These are phyloP conservation scores for Drosophila grimshawi DNA, from an alignment of 1,140 invertebrate genomes.

Conservation along the genomic window DNA sequence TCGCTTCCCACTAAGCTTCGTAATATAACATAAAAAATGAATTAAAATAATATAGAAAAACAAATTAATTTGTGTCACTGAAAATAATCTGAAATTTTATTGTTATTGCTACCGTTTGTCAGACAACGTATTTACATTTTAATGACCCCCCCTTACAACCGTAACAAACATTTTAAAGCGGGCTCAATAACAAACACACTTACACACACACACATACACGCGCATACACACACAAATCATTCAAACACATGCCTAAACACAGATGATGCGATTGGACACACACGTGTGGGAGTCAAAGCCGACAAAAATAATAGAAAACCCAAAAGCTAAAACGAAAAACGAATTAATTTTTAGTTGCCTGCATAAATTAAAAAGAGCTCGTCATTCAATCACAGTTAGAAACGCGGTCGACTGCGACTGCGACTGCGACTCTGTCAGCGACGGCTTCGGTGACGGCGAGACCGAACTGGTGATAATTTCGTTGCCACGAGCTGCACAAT, in stretches of 20 bases:
- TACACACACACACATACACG: conserved; percentile 2
- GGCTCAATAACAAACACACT: conserved; percentile 15
- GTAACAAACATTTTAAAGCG: conserved; percentile 60
- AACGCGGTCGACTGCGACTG: conserved; percentile 25
- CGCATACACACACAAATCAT: neutral
- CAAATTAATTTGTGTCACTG: conserved; percentile 58
- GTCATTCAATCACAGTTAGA: conserved; percentile 63
- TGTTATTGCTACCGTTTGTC: conserved; percentile 53
- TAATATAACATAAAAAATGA: conserved; percentile 29
- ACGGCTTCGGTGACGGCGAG: conserved; percentile 6
- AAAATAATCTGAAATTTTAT: conserved; percentile 70
- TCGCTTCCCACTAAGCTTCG: conserved; percentile 1
- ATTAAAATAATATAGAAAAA: conserved; percentile 32
- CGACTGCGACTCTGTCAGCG: conserved; percentile 12
- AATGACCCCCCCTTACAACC: conserved; percentile 36
- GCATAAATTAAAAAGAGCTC: conserved; percentile 76
- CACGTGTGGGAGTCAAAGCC: conserved; percentile 60
- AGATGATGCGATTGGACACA: conserved; percentile 13
- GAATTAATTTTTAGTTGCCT: conserved; percentile 75
- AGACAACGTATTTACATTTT: conserved; percentile 54
- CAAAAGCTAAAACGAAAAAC: conserved; percentile 60
- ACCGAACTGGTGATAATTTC: conserved; percentile 64
- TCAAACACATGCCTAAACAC: conserved; percentile 2
- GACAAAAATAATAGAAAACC: conserved; percentile 40
- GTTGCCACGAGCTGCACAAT: conserved; percentile 54